phyloP scores from a whole-genome alignment of 1,140 invertebrate genomes.

The Temnothorax longispinosus region DNA sequence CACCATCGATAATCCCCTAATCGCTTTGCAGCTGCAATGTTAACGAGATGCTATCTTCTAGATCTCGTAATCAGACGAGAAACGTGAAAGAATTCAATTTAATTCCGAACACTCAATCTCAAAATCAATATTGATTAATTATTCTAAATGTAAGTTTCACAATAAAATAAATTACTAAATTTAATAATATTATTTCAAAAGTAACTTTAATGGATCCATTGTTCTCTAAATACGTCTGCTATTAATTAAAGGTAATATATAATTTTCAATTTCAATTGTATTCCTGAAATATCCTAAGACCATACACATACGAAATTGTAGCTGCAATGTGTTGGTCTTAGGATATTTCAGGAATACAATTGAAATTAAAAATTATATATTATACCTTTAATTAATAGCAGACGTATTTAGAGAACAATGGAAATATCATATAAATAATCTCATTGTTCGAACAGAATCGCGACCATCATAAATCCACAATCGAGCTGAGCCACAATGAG shows the following conservation, averaged over 20 bases:
- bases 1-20: conserved; percentile 38
- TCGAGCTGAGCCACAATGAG: neutral
- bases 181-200: conserved; percentile 1
- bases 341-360: neutral
- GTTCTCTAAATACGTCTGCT: neutral
- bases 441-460: neutral
- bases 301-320: too few relatives aligned
- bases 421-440: neutral
- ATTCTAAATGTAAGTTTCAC: neutral
- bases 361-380: neutral
- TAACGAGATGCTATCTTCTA: neutral
- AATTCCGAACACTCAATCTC: neutral
- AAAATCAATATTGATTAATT: neutral
- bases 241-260: neutral
- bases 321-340: neutral
- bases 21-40: conserved; percentile 2
- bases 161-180: neutral
- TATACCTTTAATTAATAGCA: neutral
- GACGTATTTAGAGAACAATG: neutral
- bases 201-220: neutral
- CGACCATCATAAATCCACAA: neutral
- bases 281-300: neutral
- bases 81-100: neutral
- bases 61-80: neutral
- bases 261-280: neutral